Base-by-base conservation (phyloP, 2,113 vertebrate species). In the Syngnathoides biaculeatus region DNA sequence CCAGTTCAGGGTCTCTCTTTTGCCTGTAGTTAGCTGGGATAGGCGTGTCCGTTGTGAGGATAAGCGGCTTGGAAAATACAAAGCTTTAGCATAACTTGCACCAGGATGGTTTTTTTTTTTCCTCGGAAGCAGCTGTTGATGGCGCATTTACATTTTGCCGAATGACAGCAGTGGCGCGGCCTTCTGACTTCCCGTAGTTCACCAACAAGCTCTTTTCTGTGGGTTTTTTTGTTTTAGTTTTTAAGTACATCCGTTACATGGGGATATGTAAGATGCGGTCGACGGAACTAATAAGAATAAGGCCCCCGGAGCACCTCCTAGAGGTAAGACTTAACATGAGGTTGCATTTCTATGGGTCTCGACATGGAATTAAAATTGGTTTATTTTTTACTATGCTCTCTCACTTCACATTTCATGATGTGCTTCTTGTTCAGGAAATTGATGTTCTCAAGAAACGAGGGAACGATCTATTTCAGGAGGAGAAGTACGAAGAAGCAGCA, bases 381-480 rank as follows among this genome's bases (percentile, higher is more conserved):
- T 35, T 40, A 47, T 38, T 45, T 47, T 47, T 55, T 22, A 30
- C 30, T 0, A 47, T 52, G 42, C 20, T 58, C 20, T 3, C 12
- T 30, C n/a, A 15, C 39, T 35, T 0, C 19, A 55, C 63, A 3
- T 47, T 5, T 0, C 24, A 22, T 84, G 24, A 53, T 22, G 14
- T 35, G 57, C 7, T 59, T 35, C 17, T 72, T 13, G 0, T 79
- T 72, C 86, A 98, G 96, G 87, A 86, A 86, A 93, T 95, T 83
- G 94, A 98, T 47, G 73, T 68, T 26, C 92, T 94, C 93, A 98
- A 94, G 74, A 89, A 68, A 58, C 90, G 50, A 78, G 97, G 96
- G 73, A 99, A 98, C 64, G 84, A 89, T 2, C 87, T 90, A 3
- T 98, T 96, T 85, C 82, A 90, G 73, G 91, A 80, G n/a, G 76